Evolutionary conservation across 2,888 invertebrate species (phyloP).

Genomic region (Philhelius pedissequus): DNA sequence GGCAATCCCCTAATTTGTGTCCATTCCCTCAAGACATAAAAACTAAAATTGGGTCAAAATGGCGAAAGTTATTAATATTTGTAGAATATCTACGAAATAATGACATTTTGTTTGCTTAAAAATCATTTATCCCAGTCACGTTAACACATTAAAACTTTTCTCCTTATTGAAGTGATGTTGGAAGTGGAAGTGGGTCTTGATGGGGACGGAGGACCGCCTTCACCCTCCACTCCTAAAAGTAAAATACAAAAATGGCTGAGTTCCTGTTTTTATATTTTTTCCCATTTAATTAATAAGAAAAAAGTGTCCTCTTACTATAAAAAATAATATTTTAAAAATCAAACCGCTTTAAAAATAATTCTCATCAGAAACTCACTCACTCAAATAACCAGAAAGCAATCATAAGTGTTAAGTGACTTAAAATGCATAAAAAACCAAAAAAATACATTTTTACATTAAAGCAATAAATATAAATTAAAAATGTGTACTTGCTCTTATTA

Average conservation of each 20-base stretch:
- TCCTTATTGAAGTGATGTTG: background rate
- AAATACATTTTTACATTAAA: background rate
- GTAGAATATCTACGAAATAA: background rate
- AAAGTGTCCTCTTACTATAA: background rate
- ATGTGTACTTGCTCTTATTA: background rate
- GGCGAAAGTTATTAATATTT: background rate
- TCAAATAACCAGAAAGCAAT: background rate
- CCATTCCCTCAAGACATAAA: background rate
- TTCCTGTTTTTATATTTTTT: background rate
- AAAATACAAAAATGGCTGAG: background rate
- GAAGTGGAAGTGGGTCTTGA: background rate
- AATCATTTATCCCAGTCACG: conserved; percentile 16
- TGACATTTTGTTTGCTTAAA: background rate
- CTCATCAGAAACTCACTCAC: background rate
- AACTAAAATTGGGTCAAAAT: background rate
- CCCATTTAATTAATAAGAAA: background rate
- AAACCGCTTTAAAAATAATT: background rate
- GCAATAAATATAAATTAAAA: conserved; percentile 19
- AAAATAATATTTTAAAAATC: background rate
- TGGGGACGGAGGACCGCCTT: background rate
- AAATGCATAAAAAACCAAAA: background rate
- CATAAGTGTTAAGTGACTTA: background rate
- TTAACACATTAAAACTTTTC: conserved; percentile 7
- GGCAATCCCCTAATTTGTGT: background rate
- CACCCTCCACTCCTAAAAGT: background rate